phyloP scores from a whole-genome alignment of 2,113 vertebrate species.

The Corvus cornix region DNA sequence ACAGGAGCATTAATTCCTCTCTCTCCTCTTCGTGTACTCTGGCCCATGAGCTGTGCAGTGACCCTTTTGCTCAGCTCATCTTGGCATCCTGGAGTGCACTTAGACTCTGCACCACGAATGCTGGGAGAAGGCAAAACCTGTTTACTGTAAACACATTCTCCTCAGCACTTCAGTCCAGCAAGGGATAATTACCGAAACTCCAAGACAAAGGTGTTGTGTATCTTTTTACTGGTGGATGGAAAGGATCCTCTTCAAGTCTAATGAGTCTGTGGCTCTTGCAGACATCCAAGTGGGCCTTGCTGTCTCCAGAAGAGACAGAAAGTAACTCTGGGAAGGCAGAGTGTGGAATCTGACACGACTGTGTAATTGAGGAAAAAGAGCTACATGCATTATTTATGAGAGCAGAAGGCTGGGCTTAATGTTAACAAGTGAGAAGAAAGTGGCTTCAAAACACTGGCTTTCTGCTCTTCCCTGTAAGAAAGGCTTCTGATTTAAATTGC shows the following conservation, averaged over 20 bases:
- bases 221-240: background rate
- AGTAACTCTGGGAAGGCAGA: conserved; percentile 48
- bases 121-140: background rate
- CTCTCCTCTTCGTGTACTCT: background rate
- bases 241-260: background rate
- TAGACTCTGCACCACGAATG: background rate
- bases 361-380: conserved; percentile 63
- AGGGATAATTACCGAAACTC: background rate
- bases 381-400: conserved; percentile 76
- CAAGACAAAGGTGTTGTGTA: background rate
- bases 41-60: background rate
- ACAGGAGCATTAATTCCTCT: background rate
- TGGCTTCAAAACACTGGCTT: conserved; percentile 64
- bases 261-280: conserved; percentile 20
- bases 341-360: conserved; percentile 52
- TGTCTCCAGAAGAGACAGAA: conserved; percentile 53
- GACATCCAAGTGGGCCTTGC: conserved; percentile 26
- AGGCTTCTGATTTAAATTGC: conserved; percentile 49
- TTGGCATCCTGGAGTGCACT: background rate
- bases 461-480: conserved; percentile 20
- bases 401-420: conserved; percentile 57
- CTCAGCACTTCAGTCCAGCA: background rate
- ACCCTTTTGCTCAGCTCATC: background rate
- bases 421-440: conserved; percentile 71
- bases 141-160: background rate